Evolutionary conservation across 2,888 invertebrate genomes (phyloP).

Genomic region (Odontocerum albicorne): DNA sequence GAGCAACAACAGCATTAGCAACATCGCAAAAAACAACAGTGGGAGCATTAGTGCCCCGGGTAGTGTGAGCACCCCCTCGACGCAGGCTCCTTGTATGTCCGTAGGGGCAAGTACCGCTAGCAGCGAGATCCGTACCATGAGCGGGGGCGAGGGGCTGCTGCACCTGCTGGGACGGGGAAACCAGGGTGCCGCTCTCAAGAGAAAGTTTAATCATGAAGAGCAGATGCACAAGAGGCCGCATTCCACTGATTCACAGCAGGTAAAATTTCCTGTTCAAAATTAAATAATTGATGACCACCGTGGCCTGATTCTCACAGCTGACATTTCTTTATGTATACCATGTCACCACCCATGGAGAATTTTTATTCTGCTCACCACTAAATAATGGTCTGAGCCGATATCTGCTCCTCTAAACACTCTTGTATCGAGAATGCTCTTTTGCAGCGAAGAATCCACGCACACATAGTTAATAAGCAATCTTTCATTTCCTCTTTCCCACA

Average conservation of each 20-base stretch:
- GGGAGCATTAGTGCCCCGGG: slow-evolving; percentile 8
- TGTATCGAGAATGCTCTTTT: too few relatives aligned
- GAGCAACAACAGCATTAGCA: slow-evolving; percentile 7
- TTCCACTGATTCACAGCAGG: slow-evolving; percentile 53
- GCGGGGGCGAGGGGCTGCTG: slow-evolving; percentile 28
- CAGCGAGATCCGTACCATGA: neutral
- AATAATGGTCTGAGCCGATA: too few relatives aligned
- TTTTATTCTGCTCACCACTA: too few relatives aligned
- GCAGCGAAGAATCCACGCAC: too few relatives aligned
- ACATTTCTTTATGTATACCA: too few relatives aligned
- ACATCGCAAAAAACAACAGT: slow-evolving; percentile 10
- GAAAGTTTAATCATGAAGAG: slow-evolving; percentile 44
- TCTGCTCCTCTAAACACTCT: too few relatives aligned
- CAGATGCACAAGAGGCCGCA: slow-evolving; percentile 31
- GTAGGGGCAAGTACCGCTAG: neutral
- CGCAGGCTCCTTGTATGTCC: slow-evolving; percentile 8
- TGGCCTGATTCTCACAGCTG: too few relatives aligned
- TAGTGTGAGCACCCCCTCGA: slow-evolving; percentile 46
- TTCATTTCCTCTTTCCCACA: too few relatives aligned
- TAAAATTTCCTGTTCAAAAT: slow-evolving; percentile 33
- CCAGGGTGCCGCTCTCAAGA: slow-evolving; percentile 45
- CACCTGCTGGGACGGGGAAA: slow-evolving; percentile 31
- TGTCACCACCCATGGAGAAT: too few relatives aligned
- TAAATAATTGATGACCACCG: neutral
- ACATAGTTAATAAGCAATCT: too few relatives aligned